These are phyloP conservation scores for Poecilus cupreus DNA, from an alignment of 2,888 invertebrate genomes.

Conservation along the genomic window DNA sequence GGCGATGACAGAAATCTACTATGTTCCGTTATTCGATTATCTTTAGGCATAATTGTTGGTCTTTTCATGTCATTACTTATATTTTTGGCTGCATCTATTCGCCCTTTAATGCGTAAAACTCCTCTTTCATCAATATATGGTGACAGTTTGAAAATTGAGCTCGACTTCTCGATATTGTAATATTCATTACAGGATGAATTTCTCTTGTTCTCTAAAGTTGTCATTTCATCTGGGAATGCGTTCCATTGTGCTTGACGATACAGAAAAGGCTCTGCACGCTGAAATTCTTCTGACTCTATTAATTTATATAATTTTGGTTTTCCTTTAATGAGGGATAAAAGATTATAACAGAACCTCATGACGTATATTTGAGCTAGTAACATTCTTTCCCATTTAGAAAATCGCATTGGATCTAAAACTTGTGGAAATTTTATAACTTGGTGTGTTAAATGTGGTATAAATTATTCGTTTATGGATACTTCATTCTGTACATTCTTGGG, in stretches of 20 bases:
- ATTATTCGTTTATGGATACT: not conserved
- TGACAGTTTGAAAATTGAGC: slow-evolving; percentile 6
- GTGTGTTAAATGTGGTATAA: no score
- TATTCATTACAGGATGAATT: no score
- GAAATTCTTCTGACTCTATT: not conserved
- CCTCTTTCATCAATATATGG: not conserved
- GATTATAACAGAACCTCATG: no score
- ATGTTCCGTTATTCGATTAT: not conserved
- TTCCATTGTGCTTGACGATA: not conserved
- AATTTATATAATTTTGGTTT: not conserved
- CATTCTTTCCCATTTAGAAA: slow-evolving; percentile 9
- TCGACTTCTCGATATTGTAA: not conserved
- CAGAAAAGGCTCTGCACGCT: no score
- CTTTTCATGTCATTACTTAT: not conserved
- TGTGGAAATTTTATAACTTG: slow-evolving; percentile 6
- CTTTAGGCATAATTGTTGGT: not conserved
- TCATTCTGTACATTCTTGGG: not conserved
- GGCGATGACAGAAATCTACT: slow-evolving; percentile 1
- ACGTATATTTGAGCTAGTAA: not conserved
- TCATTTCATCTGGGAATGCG: slow-evolving; percentile 6
- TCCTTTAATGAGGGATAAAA: not conserved
- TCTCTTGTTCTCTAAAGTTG: not conserved
- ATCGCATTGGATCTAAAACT: slow-evolving; percentile 16
- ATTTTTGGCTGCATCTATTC: slow-evolving; percentile 5
- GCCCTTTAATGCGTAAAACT: not conserved